Percentiles rank a stretch among this genome's conserved stretches.
Evolutionary conservation across 2,888 invertebrate genomes (phyloP).

Genomic region (Drosophila lutescens): DNA sequence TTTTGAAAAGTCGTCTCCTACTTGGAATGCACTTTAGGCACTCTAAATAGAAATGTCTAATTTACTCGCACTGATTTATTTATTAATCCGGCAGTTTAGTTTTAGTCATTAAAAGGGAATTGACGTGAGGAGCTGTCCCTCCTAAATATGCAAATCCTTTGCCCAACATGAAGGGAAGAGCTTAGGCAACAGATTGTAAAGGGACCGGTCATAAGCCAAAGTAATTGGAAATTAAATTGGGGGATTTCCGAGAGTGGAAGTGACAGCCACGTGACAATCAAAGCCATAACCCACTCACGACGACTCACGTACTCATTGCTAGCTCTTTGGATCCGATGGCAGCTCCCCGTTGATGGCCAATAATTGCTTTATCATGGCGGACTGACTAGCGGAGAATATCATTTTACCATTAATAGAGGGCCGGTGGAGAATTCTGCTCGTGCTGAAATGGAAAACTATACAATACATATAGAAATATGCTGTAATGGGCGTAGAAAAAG

Average conservation of each 20-base stretch:
- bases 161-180: slow-evolving; percentile 7
- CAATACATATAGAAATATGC: slow-evolving; percentile 37
- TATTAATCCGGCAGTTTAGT: slow-evolving; percentile 68
- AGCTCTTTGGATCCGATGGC: neutral
- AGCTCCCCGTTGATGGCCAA: slow-evolving; percentile 34
- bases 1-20: neutral
- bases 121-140: slow-evolving; percentile 6
- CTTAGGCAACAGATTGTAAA: slow-evolving; percentile 8
- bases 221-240: slow-evolving; percentile 71
- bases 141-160: slow-evolving; percentile 42
- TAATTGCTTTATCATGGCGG: slow-evolving; percentile 69
- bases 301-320: slow-evolving; percentile 9
- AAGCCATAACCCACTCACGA: slow-evolving; percentile 32
- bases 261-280: slow-evolving; percentile 43
- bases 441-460: slow-evolving; percentile 30
- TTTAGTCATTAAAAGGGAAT: slow-evolving; percentile 48
- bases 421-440: slow-evolving; percentile 17
- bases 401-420: slow-evolving; percentile 45
- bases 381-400: slow-evolving; percentile 45
- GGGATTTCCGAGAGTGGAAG: slow-evolving; percentile 38
- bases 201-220: slow-evolving; percentile 52
- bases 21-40: slow-evolving; percentile 2
- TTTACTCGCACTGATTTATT: slow-evolving; percentile 43
- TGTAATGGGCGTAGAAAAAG: slow-evolving; percentile 55
- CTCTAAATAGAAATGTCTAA: neutral